Evolutionary conservation across 1,140 invertebrate species (phyloP), one percentile per base, ranked within the genome.

Genomic region (Eciton burchellii): DNA sequence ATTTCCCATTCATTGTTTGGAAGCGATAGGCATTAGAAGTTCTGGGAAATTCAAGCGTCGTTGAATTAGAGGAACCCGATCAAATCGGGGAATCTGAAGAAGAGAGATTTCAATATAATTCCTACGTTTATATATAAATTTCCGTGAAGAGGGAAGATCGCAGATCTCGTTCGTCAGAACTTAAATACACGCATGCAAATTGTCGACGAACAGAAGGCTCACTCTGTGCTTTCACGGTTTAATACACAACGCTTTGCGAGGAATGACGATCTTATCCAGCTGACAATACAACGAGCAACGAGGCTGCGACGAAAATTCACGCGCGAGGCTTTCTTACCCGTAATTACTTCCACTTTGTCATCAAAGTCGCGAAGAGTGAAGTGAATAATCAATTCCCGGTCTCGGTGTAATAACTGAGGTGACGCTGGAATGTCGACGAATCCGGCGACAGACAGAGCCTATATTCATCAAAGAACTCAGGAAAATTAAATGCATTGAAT

Each of bases 351-450:
- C 16, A 56, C 1, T 45, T 8, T 70, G 9, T 79, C 21, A 45
- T 70, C 56, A 57, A 45, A 56, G n/a, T 79, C 6, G 52, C 16
- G 35, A 54, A 29, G 73, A 77, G 16, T 45, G 12, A 79, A 79
- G 49, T 79, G 24, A 21, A 70, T 70, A 70, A 68, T 77, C 21
- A 45, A 43, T 43, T 52, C 47, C 52, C 63, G 6, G 12, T 12
- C 12, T 54, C 5, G n/a, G 35, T 56, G 19, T 43, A 56, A 43
- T n/a, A 26, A 77, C 43, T 16, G 16, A 45, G 29, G 43, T 62
- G 57, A 77, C 49, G 49, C 8, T 21, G 14, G 68, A 74, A 0
- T 74, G 19, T 19, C 19, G 43, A 14, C 3, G n/a, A 62, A 62
- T 8, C 35, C 29, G 14, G 1, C 35, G 68, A 29, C 26, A 43